Conservation (phyloP, 2,113 vertebrate genomes). For the Osmerus mordax region DNA sequence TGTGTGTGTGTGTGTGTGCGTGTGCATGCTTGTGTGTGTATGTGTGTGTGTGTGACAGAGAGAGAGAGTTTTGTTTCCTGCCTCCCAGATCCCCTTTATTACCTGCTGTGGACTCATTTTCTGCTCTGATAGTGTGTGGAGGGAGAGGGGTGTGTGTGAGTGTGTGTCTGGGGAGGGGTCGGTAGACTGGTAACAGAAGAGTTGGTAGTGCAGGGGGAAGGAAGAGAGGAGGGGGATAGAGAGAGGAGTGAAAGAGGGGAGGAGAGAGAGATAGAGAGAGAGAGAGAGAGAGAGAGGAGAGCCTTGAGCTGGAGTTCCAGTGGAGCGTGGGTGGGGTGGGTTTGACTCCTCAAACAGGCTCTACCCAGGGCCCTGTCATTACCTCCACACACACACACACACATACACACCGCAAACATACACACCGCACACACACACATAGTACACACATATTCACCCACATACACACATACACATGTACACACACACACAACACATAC, state of each 20-base stretch:
- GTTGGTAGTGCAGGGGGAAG: background rate
- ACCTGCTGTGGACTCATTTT: slow-evolving; percentile 46
- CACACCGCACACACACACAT: background rate
- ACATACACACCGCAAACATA: background rate
- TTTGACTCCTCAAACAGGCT: slow-evolving; percentile 21
- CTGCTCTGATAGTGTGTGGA: slow-evolving; percentile 40
- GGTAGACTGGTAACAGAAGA: too few species aligned
- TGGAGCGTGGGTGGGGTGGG: slow-evolving; percentile 13
- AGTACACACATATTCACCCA: too few species aligned
- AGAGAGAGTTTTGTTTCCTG: slow-evolving; percentile 6
- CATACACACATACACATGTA: too few species aligned
- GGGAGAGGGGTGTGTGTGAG: background rate
- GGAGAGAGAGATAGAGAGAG: slow-evolving; percentile 3
- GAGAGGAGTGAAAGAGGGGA: slow-evolving; percentile 10
- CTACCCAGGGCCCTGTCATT: slow-evolving; percentile 40
- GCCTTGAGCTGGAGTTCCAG: slow-evolving; percentile 3
- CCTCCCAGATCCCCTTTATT: slow-evolving; percentile 23
- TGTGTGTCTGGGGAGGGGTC: background rate
- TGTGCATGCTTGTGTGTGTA: background rate
- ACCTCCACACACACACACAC: slow-evolving; percentile 25
- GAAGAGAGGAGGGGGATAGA: background rate
- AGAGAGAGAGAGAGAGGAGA: background rate
- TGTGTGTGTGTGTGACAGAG: slow-evolving; percentile 9
- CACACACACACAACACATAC: background rate
- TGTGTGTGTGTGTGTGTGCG: too few species aligned